Base-by-base conservation (phyloP, 2,888 invertebrate species). In the Plagodis pulveraria region DNA sequence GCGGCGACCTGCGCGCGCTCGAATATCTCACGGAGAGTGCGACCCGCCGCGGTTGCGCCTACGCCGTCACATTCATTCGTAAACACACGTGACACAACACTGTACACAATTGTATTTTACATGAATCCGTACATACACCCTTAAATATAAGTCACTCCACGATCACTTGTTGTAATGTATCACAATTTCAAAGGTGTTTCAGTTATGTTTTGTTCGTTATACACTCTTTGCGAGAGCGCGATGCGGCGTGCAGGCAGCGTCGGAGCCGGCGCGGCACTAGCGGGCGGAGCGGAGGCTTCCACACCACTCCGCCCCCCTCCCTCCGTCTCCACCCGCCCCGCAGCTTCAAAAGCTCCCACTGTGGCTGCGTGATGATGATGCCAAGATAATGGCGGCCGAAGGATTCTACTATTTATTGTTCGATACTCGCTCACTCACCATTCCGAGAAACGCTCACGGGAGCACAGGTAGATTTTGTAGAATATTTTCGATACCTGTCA, bases 11-110 rank as follows among this genome's bases (percentile, higher is more conserved):
- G 89, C 84, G 84, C 87, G 89, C 86, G 84, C 90, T 87, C 88
- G 86, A 89, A 91, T 91, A 91, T 91, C 90, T 91, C 91, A 91
- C 91, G 85, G 83, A 86, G 81, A 89, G 89, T 86, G 88, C 88
- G 87, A 88, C 85, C 85, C 84, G 84, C 83, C 81, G 86, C 69
- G 73, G 76, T 81, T 88, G 89, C 89, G 90, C 90, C 89, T 89
- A 89, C 90, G 86, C 89, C 87, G 88, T 85, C 89, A 83, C 87
- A 89, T 88, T 87, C 83, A 89, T 87, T 85, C 84, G 90, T 89
- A 89, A 91, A 89, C 89, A 87, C 87, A 91, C 90, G 90, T 90
- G 91, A 90, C 89, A 90, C 82, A 76, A 73, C 87, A 88, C 87
- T 83, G 83, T 75, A 69, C 70, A 74, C 58, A 69, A 74, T 78